Base-by-base conservation (phyloP, 1,140 invertebrate species). In the Oedothorax gibbosus region DNA sequence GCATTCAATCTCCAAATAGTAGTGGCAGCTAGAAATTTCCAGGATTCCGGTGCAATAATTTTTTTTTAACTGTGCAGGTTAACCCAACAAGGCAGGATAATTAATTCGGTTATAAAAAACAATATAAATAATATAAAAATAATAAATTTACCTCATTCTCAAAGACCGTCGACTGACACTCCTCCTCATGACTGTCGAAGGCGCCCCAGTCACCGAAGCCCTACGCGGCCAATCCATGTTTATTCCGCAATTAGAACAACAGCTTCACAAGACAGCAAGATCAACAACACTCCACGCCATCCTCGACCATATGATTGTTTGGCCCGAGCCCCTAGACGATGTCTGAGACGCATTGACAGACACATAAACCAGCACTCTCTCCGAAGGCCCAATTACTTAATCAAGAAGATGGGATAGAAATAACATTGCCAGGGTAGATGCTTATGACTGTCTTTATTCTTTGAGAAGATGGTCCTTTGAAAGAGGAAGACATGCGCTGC, bases 331-430 rank as follows among this genome's bases (percentile, higher is more conserved):
- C 35, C 35, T 35, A 35, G 35, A 35, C 35, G 35, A 35, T 35
- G 35, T 35, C 35, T 35, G 35, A 35, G 35, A 35, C 35, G 35
- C 35, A 35, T 35, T 35, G 35, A 35, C 35, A 35, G 35, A 35
- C 35, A 35, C 5, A 15, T 57, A 14, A 35, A 15, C 11, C 72
- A 21, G 20, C 54, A 35, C 49, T 14, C 20, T 57, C 18, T 73
- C 71, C 56, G 54, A 60, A 20, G 11, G 69, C 49, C 56, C 72
- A 75, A 75, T 75, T 75, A 75, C 72, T 75, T 75, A 75, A 75
- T 75, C 72, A 75, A 7, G n/a, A 21, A 49, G 68, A 50, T 15
- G 35, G 72, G 20, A 35, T 56, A 57, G 21, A 75, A 75, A 75
- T 75, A 75, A 75, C 72, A 75, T 14, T 35, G 54, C 53, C 51